Percentiles rank a stretch among this genome's conserved stretches.
Evolutionary conservation across 2,888 invertebrate genomes (phyloP).

Genomic region (Cantharis lateralis): DNA sequence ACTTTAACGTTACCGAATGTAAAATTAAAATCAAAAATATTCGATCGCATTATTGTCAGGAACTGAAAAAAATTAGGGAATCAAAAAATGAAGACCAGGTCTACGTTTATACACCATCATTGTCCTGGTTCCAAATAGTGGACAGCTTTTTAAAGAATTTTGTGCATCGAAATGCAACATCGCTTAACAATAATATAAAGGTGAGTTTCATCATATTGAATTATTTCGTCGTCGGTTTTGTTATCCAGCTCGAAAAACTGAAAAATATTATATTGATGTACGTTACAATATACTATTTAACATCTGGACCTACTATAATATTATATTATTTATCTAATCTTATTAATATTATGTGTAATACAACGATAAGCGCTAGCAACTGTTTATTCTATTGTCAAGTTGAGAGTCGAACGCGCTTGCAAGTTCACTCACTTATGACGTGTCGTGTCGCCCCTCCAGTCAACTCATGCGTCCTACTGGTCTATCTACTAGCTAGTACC

Average conservation of each 20-base stretch:
- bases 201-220: neutral
- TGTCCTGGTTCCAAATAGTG: neutral
- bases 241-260: neutral
- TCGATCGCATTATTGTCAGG: slow-evolving; percentile 9
- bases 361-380: neutral
- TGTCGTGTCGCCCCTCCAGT: neutral
- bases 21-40: slow-evolving; percentile 11
- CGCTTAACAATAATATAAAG: neutral
- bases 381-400: neutral
- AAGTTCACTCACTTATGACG: neutral
- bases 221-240: neutral
- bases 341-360: neutral
- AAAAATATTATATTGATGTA: too few relatives aligned
- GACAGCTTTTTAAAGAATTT: neutral
- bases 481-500: neutral
- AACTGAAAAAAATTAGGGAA: slow-evolving; percentile 3
- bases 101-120: neutral
- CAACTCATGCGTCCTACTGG: neutral
- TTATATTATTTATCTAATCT: neutral
- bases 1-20: neutral
- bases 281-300: too few relatives aligned
- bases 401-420: neutral
- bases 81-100: neutral
- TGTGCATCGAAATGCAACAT: neutral
- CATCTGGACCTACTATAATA: too few relatives aligned